Evolutionary conservation across 2,888 invertebrate species (phyloP), one percentile per base, ranked within the genome.

Genomic region (Pyralis farinalis): DNA sequence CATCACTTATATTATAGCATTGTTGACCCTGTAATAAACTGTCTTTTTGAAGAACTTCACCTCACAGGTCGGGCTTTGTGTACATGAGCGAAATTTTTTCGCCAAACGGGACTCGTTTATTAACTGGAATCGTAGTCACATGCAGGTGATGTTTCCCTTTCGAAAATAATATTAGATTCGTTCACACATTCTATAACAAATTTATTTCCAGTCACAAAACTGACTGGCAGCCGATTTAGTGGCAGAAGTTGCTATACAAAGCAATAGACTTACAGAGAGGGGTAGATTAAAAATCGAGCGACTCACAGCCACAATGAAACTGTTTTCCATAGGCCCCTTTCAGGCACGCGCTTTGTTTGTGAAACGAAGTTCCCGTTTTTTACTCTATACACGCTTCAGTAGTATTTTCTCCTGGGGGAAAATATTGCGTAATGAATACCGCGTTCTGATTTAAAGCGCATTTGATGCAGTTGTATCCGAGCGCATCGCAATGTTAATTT

Each of bases 231-330:
- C 57, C 63, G 63, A 63, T 69, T 69, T 62, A 66, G 64, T 56
- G 57, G 58, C 56, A 70, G 66, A 58, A 62, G 66, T 60, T 65
- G 51, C 57, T 65, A 72, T 63, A 60, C 66, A 71, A 75, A 73
- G 74, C 79, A 80, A 82, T 82, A 80, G 80, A 86, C 80, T 84
- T 81, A 79, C 74, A 67, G 64, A 69, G 71, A 63, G 66, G 64
- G 72, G 74, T 73, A 87, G 85, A 86, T 86, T 86, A 87, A 87
- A 87, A 87, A 86, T 85, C 85, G 83, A 84, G 84, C 78, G 82
- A 77, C 68, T 76, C 67, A 63, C 77, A 79, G 80, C 74, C 86
- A 86, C 86, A 87, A 87, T 87, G 83, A 83, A 79, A 84, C 84
- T 82, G 81, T 85, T 87, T 85, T 85, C 76, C 79, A 69, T 74